Conservation (phyloP, 2,113 vertebrate species). For the Gymnobelideus leadbeateri region DNA sequence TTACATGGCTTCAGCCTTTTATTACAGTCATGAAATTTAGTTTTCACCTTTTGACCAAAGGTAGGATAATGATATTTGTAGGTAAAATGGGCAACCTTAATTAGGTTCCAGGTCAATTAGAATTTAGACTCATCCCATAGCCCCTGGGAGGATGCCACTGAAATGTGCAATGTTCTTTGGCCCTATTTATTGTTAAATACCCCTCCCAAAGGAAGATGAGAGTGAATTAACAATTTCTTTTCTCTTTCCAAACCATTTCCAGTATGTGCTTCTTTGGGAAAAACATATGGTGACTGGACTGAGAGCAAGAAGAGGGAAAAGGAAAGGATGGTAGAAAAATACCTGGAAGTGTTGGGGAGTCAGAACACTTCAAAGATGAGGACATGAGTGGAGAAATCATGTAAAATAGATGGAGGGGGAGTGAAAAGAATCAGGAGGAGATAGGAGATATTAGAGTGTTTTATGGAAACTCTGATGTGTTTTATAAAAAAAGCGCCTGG, state of each 20-base stretch:
- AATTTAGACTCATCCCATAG: neutral
- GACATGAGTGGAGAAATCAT: neutral
- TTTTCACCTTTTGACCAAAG: slow-evolving; percentile 40
- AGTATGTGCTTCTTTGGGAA: neutral
- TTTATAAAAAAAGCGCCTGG: no score
- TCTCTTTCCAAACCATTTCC: neutral
- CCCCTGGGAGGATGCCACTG: neutral
- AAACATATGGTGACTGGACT: neutral
- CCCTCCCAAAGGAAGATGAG: neutral
- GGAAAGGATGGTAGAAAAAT: neutral
- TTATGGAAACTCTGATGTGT: no score
- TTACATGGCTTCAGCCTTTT: neutral
- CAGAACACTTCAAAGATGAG: neutral
- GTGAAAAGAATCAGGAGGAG: neutral
- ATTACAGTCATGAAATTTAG: slow-evolving; percentile 1
- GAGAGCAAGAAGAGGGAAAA: neutral
- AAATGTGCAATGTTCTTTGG: neutral
- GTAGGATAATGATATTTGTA: slow-evolving; percentile 33
- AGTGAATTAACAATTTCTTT: neutral
- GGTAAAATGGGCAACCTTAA: neutral
- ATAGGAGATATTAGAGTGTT: no score
- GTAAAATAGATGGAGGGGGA: neutral
- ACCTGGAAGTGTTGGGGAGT: no score
- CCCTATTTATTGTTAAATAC: neutral
- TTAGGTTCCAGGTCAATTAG: slow-evolving; percentile 12